Evolutionary conservation across 2,113 vertebrate genomes (phyloP).

Genomic region (Holacanthus passer): DNA sequence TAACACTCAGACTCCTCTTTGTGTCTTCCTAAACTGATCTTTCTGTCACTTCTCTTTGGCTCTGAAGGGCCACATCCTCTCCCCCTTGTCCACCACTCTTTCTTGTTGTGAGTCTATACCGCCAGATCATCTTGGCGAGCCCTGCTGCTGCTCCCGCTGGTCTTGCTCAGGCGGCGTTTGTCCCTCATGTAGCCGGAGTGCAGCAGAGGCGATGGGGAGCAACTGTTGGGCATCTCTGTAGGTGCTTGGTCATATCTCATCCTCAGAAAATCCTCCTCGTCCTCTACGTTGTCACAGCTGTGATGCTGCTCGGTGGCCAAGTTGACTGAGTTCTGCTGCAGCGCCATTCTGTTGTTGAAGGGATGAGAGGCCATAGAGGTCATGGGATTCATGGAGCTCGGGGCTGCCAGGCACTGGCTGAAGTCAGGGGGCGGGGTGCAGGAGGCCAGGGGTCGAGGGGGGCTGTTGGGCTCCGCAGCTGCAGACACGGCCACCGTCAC

Average conservation of each 20-base stretch:
- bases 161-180: conserved; percentile 92
- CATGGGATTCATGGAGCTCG: conserved; percentile 63
- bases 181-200: conserved; percentile 84
- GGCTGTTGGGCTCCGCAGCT: conserved; percentile 73
- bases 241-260: conserved; percentile 84
- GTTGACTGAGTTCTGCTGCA: conserved; percentile 93
- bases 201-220: conserved; percentile 70
- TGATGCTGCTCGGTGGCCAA: conserved; percentile 88
- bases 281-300: conserved; percentile 82
- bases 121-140: conserved; percentile 91
- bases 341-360: conserved; percentile 90
- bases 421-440: conserved; percentile 94
- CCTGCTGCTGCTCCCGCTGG: conserved; percentile 90
- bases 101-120: conserved; percentile 81
- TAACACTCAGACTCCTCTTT: background rate
- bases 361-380: conserved; percentile 84
- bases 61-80: background rate
- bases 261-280: conserved; percentile 86
- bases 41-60: conserved; percentile 5
- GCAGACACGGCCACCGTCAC: conserved; percentile 28
- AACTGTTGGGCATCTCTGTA: conserved; percentile 73
- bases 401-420: conserved; percentile 86
- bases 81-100: conserved; percentile 2
- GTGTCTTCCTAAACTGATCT: conserved; percentile 1
- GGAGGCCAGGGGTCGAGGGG: conserved; percentile 64